Conservation (phyloP, 1,140 invertebrate species). For the Formica selysi region DNA sequence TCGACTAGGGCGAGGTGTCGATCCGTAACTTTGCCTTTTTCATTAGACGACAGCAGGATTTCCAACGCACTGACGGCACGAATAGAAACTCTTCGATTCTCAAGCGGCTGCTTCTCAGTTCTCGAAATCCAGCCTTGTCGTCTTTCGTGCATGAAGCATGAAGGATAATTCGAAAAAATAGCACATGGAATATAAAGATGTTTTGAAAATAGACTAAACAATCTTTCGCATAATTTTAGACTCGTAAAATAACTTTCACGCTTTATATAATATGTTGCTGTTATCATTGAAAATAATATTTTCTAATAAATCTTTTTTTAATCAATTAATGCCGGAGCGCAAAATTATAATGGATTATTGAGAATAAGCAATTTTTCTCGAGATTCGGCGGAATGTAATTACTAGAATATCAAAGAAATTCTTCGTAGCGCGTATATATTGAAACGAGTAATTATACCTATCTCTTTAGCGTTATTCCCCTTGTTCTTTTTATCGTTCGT, state of each 20-base stretch:
- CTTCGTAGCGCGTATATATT: neutral
- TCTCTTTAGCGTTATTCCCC: neutral
- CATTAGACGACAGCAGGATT: conserved; percentile 31
- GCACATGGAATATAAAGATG: neutral
- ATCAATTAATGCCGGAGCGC: neutral
- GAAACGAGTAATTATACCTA: conserved; percentile 29
- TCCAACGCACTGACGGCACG: neutral
- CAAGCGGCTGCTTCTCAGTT: neutral
- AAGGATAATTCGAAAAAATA: neutral
- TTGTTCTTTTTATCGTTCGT: conserved; percentile 9
- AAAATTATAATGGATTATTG: conserved; percentile 8
- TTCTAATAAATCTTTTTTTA: neutral
- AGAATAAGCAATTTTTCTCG: neutral
- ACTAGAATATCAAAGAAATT: conserved; percentile 1
- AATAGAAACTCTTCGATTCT: conserved; percentile 33
- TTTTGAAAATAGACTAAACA: neutral
- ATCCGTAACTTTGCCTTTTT: conserved; percentile 22
- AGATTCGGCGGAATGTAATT: conserved; percentile 37
- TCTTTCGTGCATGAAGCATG: neutral
- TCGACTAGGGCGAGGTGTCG: neutral
- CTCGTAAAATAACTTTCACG: neutral
- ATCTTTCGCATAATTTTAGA: neutral
- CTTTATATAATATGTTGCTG: neutral
- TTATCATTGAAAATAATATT: conserved; percentile 18
- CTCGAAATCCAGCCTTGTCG: neutral